Percentiles rank a stretch among this genome's conserved stretches.
These are phyloP conservation scores for Pituophis catenifer DNA, from an alignment of 2,113 vertebrate genomes.

Conservation along the genomic window DNA sequence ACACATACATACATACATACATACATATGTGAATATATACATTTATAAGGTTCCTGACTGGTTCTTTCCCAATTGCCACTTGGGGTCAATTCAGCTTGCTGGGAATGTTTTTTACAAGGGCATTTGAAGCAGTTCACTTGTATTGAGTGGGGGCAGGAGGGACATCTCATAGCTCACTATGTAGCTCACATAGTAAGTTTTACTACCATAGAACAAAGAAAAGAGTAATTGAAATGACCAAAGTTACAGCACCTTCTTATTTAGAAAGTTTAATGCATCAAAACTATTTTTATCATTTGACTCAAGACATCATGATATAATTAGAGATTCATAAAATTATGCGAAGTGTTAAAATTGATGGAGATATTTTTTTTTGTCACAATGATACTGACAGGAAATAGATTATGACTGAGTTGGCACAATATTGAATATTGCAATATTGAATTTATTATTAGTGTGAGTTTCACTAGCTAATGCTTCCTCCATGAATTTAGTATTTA, in stretches of 20 bases:
- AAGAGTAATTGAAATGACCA: background rate
- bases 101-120: background rate
- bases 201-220: background rate
- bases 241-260: background rate
- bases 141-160: background rate
- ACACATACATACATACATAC: background rate
- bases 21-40: background rate
- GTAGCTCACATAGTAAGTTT: background rate
- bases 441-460: background rate
- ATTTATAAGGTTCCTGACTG: background rate
- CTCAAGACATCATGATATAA: background rate
- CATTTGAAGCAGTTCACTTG: background rate
- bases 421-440: background rate
- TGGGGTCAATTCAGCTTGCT: background rate
- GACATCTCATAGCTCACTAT: background rate
- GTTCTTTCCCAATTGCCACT: background rate
- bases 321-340: background rate
- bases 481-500: background rate
- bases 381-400: background rate
- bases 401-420: background rate
- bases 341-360: background rate
- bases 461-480: background rate
- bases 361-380: background rate
- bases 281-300: background rate
- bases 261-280: background rate